Conservation (phyloP, 2,888 invertebrate genomes). For the Teleogryllus oceanicus region DNA sequence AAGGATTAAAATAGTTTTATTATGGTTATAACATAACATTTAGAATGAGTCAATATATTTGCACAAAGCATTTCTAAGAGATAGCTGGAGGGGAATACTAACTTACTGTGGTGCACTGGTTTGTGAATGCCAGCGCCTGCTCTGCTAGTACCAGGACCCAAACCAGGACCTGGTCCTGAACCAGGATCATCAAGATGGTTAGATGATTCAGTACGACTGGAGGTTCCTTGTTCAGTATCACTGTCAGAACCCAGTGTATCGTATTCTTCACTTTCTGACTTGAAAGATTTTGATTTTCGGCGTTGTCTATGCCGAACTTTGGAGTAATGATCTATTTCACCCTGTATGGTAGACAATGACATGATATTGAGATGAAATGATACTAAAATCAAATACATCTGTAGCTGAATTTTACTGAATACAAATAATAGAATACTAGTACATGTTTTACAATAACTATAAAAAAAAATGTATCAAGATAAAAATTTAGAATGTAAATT, state of each 20-base stretch:
- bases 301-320: slow-evolving; percentile 46
- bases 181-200: slow-evolving; percentile 52
- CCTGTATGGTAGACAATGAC: slow-evolving; percentile 40
- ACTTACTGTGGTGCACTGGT: slow-evolving; percentile 56
- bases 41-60: too few relatives aligned
- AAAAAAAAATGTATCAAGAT: too few relatives aligned
- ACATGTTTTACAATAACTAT: too few relatives aligned
- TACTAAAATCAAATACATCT: slow-evolving; percentile 18
- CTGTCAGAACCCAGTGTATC: slow-evolving; percentile 57
- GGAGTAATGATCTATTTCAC: slow-evolving; percentile 45
- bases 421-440: too few relatives aligned
- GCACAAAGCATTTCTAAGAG: slow-evolving; percentile 1
- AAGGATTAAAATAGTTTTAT: too few relatives aligned
- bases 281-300: slow-evolving; percentile 53
- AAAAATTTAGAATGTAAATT: too few relatives aligned
- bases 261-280: slow-evolving; percentile 57
- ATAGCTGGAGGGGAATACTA: slow-evolving; percentile 51
- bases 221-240: slow-evolving; percentile 60
- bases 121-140: slow-evolving; percentile 29
- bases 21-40: too few relatives aligned
- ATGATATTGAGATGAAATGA: slow-evolving; percentile 21
- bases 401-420: not conserved
- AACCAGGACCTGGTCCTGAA: slow-evolving; percentile 27
- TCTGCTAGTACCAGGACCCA: slow-evolving; percentile 9
- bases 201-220: slow-evolving; percentile 52